phyloP scores from a whole-genome alignment of 2,797 vertebrate species.

The Psittacula derbiana region DNA sequence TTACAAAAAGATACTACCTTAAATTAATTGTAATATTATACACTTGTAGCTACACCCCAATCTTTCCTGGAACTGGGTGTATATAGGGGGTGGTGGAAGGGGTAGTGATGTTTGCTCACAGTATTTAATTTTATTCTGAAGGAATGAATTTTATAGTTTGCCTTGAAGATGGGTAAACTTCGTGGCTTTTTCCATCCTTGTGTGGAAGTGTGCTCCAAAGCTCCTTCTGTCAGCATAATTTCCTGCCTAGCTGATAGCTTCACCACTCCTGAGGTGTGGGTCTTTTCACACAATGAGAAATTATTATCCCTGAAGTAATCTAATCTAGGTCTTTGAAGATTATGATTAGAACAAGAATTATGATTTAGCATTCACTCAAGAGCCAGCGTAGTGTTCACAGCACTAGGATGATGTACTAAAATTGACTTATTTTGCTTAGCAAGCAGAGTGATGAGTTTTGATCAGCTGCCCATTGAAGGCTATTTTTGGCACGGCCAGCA shows the following conservation, averaged over 20 bases:
- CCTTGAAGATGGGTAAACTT: not conserved
- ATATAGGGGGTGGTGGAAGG: rapidly evolving
- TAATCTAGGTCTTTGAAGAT: constrained; percentile 23
- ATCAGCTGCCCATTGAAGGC: constrained; percentile 26
- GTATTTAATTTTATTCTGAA: not conserved
- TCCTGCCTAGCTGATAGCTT: not conserved
- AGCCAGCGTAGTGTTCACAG: not conserved
- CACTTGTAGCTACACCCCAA: not conserved
- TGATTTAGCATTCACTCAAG: not conserved
- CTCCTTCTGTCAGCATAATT: not conserved
- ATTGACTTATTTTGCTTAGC: constrained; percentile 49
- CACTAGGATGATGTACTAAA: not conserved
- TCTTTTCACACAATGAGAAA: not conserved
- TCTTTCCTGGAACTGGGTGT: not conserved
- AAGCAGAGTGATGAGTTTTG: constrained; percentile 24
- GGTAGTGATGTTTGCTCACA: not conserved
- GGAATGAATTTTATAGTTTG: not conserved
- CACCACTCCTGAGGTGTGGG: not conserved
- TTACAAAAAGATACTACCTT: not conserved
- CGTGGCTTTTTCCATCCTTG: not conserved
- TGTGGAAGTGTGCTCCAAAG: not conserved
- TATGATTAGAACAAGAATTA: constrained; percentile 13
- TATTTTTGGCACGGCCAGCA: not conserved
- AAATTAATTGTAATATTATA: not conserved
- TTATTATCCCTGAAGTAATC: not conserved